Conservation (phyloP, 2,113 vertebrate species). For the Amblyornis subalaris region DNA sequence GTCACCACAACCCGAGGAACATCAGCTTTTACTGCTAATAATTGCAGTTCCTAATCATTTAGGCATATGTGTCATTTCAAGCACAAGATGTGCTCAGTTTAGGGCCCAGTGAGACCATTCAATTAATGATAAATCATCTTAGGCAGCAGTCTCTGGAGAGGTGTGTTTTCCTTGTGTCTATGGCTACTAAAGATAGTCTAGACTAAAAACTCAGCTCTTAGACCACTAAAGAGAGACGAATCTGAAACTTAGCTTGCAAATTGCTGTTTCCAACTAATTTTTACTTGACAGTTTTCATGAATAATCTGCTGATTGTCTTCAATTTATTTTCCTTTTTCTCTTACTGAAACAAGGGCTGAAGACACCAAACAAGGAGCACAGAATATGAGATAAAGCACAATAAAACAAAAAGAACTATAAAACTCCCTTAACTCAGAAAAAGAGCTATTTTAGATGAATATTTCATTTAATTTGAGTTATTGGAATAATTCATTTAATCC, state of each 20-base stretch:
- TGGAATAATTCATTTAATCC: background rate
- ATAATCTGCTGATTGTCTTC: background rate
- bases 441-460: background rate
- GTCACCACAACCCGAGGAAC: background rate
- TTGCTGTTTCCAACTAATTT: background rate
- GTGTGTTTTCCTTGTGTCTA: background rate
- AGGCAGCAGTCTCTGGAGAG: background rate
- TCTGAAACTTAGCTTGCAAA: background rate
- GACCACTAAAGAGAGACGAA: background rate
- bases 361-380: fast-evolving
- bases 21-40: background rate
- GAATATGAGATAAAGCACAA: background rate
- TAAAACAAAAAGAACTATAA: background rate
- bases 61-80: background rate
- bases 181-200: background rate
- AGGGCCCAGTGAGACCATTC: background rate
- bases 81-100: background rate
- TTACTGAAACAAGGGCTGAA: background rate
- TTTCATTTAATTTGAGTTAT: background rate
- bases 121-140: background rate
- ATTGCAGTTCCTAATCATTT: background rate
- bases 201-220: background rate
- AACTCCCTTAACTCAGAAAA: background rate
- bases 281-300: background rate
- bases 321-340: background rate